Conservation (phyloP, 2,797 vertebrate genomes). For the Bovichtus diacanthus region DNA sequence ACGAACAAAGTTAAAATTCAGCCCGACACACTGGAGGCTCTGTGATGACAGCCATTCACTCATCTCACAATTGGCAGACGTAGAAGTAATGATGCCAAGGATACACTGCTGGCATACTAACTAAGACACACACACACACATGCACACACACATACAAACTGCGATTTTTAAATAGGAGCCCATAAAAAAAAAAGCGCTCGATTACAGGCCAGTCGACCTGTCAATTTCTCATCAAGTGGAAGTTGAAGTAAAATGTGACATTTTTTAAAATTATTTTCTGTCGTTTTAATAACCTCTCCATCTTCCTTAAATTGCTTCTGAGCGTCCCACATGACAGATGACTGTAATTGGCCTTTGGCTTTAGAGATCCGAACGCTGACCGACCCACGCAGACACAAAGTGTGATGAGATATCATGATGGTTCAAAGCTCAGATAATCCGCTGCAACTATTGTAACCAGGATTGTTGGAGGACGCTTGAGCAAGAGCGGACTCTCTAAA, state of each 20-base stretch:
- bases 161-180: background rate
- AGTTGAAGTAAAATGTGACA: background rate
- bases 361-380: constrained; percentile 25
- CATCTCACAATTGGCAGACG: constrained; percentile 15
- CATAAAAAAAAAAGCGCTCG: background rate
- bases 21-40: background rate
- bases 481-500: background rate
- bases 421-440: constrained; percentile 12
- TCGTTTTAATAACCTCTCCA: constrained; percentile 11
- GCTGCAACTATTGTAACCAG: background rate
- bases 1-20: constrained; percentile 12
- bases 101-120: constrained; percentile 14
- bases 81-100: constrained; percentile 8
- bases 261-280: background rate
- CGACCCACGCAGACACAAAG: constrained; percentile 10
- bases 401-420: constrained; percentile 17
- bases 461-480: background rate
- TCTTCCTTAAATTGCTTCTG: constrained; percentile 13
- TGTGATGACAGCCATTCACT: constrained; percentile 32
- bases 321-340: constrained; percentile 17
- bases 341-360: constrained; percentile 20
- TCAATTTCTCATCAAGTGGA: constrained; percentile 1
- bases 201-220: background rate
- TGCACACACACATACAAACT: constrained; percentile 3
- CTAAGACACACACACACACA: background rate